Evolutionary conservation across 2,797 vertebrate genomes (phyloP), one percentile per base, ranked within the genome.

Genomic region (Mareca strepera): DNA sequence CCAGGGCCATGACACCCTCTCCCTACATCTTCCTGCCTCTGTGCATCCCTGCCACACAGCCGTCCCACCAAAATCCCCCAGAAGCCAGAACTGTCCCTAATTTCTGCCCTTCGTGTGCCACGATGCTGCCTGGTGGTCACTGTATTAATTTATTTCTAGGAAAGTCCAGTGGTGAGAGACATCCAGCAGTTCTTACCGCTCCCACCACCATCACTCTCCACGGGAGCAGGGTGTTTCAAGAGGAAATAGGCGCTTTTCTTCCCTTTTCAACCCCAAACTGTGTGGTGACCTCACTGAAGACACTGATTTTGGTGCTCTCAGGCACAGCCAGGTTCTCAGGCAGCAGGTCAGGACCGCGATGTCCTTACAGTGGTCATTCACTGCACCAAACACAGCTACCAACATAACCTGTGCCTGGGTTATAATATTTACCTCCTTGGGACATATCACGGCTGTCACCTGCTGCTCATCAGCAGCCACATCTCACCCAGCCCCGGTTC

Each of bases 401-500:
- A 15, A 6, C 1, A 8, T 25, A 29, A 29, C 29, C 48, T 0
- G 1, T 10, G 59, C 79, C 43, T 1, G 4, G 33, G 33, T 23
- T 56, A 18, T 26, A 29, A 80, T 48, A 48, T 48, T 70, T 6
- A 9, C 28, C 37, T 44, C 58, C 58, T 14, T 0, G 10, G 6
- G 16, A 29, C 39, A 69, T 35, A 35, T 10, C 15, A 28, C 50
- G 64, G 29, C 11, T 3, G 7, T 37, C n/a, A 9, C 12, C 41
- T 15, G 69, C 46, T 62, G 10, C 5, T 52, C 4, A 12, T 7
- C 11, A 62, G 79, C 0, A 2, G 41, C 53, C 72, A 9, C 0
- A 0, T 25, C 37, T 62, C 60, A 20, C 37, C 48, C 0, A 1
- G 72, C 39, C 22, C 59, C 0, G 0, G 69, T 14, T 62, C 41